Evolutionary conservation across 2,888 invertebrate genomes (phyloP), one percentile per base, ranked within the genome.

Genomic region (Malacosoma neustria): DNA sequence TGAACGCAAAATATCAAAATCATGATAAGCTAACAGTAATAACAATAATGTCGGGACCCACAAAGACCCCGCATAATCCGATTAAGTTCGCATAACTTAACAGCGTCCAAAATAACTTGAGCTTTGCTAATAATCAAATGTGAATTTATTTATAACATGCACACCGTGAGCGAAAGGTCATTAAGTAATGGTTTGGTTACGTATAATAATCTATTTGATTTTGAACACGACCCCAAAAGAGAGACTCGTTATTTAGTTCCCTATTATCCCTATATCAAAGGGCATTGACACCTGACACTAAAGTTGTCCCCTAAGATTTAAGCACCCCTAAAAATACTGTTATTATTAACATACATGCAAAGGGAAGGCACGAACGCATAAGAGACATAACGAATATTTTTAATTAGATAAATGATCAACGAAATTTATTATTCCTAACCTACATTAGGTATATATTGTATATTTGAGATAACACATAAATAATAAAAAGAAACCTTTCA

Each of bases 321-420:
- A n/a, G n/a, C n/a, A n/a, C n/a, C n/a, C n/a, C n/a, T n/a, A n/a
- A n/a, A n/a, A n/a, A n/a, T n/a, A n/a, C n/a, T n/a, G n/a, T n/a
- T n/a, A n/a, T n/a, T n/a, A n/a, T n/a, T n/a, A n/a, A n/a, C n/a
- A n/a, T n/a, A 70, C 79, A 79, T 66, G 81, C 79, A 48, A 77
- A 41, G 54, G 57, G 56, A 22, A 22, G 22, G 22, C 22, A 22
- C 22, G 22, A 5, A 22, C 9, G 22, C 22, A 22, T 22, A 22
- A 22, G 9, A 22, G 5, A 22, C 4, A 22, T 22, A 22, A 22
- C 22, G 5, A 7, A 22, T 22, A 22, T 22, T n/a, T n/a, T n/a
- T n/a, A n/a, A n/a, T n/a, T n/a, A n/a, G n/a, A n/a, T n/a, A n/a
- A n/a, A n/a, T n/a, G n/a, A n/a, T n/a, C n/a, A n/a, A n/a, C n/a